Conservation (phyloP, 2,888 invertebrate genomes). For the Anarsia innoxiella region DNA sequence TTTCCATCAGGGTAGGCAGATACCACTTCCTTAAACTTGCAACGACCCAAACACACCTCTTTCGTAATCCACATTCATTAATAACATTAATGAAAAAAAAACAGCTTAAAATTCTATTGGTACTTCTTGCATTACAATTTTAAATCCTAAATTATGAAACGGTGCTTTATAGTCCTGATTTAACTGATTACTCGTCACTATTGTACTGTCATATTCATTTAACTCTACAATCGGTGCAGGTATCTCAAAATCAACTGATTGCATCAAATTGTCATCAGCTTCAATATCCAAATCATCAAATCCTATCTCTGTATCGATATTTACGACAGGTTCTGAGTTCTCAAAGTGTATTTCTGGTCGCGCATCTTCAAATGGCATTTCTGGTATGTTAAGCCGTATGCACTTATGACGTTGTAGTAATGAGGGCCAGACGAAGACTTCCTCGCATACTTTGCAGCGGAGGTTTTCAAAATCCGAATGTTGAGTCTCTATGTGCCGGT, state of each 20-base stretch:
- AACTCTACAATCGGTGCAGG: constrained; percentile 52
- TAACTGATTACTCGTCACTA: background rate
- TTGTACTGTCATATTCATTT: constrained; percentile 30
- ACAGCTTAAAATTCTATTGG: constrained; percentile 59
- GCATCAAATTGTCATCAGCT: constrained; percentile 41
- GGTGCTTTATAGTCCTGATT: constrained; percentile 4
- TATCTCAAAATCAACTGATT: constrained; percentile 50
- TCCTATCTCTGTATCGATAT: constrained; percentile 11
- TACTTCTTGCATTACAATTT: constrained; percentile 53
- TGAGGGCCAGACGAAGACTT: constrained; percentile 52
- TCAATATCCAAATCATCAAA: constrained; percentile 39
- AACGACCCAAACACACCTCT: too few relatives aligned
- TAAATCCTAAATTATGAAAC: constrained; percentile 39
- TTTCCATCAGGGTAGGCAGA: too few relatives aligned
- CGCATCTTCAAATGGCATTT: constrained; percentile 49
- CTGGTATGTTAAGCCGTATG: constrained; percentile 37
- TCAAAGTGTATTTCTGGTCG: constrained; percentile 50
- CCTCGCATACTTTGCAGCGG: constrained; percentile 48
- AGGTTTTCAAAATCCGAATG: constrained; percentile 35
- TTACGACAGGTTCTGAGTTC: constrained; percentile 20
- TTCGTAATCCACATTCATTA: too few relatives aligned
- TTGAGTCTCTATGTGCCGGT: constrained; percentile 40
- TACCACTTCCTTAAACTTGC: too few relatives aligned
- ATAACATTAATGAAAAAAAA: too few relatives aligned
- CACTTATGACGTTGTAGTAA: constrained; percentile 46